Conservation (phyloP, 2,888 invertebrate species). For the Eilema depressum region DNA sequence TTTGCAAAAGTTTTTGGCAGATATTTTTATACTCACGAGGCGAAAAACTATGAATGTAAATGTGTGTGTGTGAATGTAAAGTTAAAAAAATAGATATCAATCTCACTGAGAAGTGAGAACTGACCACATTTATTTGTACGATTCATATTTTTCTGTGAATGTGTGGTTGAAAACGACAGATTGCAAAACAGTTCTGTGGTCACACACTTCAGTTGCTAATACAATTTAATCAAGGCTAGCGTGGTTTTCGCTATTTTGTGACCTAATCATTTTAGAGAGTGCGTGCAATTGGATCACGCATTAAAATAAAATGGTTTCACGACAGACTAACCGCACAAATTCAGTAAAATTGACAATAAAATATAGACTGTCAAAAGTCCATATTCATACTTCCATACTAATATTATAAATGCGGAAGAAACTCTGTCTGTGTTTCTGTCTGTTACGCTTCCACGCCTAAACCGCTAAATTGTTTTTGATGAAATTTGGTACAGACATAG, state of each 20-base stretch:
- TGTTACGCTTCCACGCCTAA: too few species aligned
- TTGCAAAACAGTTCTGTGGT: conserved; percentile 14
- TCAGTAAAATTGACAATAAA: too few species aligned
- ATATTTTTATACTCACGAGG: not conserved
- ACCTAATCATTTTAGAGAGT: conserved; percentile 8
- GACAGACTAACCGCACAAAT: not conserved
- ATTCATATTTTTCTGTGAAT: not conserved
- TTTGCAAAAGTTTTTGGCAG: not conserved
- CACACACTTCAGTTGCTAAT: not conserved
- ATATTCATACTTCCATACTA: too few species aligned
- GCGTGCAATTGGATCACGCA: not conserved
- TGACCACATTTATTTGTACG: not conserved
- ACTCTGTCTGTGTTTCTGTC: too few species aligned
- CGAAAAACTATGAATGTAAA: not conserved
- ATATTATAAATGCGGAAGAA: too few species aligned
- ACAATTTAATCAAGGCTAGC: conserved; percentile 14
- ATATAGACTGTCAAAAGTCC: too few species aligned
- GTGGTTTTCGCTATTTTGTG: conserved; percentile 6
- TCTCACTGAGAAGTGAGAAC: not conserved
- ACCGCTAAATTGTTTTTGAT: too few species aligned
- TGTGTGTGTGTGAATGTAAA: not conserved
- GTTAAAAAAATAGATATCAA: not conserved
- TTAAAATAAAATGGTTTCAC: not conserved
- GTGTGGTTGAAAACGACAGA: conserved; percentile 12
- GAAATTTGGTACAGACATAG: too few species aligned